These are phyloP conservation scores for Pachyuromys duprasi DNA, from an alignment of 2,797 vertebrate genomes.

Conservation along the genomic window DNA sequence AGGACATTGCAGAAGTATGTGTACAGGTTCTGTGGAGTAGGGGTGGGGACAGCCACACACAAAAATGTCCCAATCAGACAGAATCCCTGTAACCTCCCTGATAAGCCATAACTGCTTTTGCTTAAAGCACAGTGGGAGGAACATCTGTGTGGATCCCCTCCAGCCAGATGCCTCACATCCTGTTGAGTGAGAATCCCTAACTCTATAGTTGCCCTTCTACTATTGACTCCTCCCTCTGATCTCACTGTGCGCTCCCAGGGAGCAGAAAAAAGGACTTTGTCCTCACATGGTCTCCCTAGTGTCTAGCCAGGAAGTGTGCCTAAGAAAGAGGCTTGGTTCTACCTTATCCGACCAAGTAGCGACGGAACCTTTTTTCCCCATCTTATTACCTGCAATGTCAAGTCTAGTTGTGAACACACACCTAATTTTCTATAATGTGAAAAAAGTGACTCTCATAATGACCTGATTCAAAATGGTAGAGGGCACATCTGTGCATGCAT, in stretches of 20 bases:
- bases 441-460: not conserved
- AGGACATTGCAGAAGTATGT: not conserved
- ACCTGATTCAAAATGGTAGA: not conserved
- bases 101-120: not conserved
- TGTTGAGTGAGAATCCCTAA: not conserved
- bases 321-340: not conserved
- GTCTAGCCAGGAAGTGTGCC: not conserved
- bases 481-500: too few species aligned
- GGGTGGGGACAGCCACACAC: not conserved
- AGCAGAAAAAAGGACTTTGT: not conserved
- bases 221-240: not conserved
- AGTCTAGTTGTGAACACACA: constrained; percentile 6
- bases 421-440: not conserved
- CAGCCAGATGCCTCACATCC: not conserved
- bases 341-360: not conserved
- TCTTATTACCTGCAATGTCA: constrained; percentile 16
- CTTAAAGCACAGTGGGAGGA: not conserved
- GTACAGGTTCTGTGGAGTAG: not conserved
- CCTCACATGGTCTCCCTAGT: not conserved
- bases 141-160: not conserved
- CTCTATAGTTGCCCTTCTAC: not conserved
- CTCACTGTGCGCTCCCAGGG: not conserved
- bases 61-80: not conserved
- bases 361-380: not conserved
- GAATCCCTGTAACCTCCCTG: not conserved